A percentile compares a stretch with the other conserved stretches of the same genome.
phyloP scores from a whole-genome alignment of 92 coral and sea anemone species.

The Epizoanthus illoricatus region DNA sequence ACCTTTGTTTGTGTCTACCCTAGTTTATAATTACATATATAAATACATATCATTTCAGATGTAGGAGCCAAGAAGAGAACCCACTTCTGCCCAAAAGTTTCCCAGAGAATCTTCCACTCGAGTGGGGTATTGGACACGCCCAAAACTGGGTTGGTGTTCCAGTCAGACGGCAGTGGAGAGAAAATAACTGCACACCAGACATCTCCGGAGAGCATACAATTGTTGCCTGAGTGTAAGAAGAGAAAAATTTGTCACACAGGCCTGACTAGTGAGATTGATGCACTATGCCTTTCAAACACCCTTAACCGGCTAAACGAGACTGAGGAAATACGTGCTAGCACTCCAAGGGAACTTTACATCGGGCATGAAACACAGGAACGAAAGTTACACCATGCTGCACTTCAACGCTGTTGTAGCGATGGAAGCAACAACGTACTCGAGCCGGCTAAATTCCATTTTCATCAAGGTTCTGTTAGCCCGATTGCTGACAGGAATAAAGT shows the following conservation, averaged over 20 bases:
- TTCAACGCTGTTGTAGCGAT: neutral
- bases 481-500: neutral
- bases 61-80: slow-evolving; percentile 67
- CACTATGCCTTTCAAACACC: slow-evolving; percentile 37
- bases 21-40: no score
- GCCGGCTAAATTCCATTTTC: slow-evolving; percentile 2
- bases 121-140: slow-evolving; percentile 49
- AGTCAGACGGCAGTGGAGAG: slow-evolving; percentile 22
- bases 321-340: slow-evolving; percentile 23
- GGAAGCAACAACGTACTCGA: neutral
- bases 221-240: slow-evolving; percentile 68
- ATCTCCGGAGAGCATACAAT: slow-evolving; percentile 61
- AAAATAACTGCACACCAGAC: neutral
- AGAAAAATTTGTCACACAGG: slow-evolving; percentile 73
- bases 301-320: neutral
- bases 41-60: slow-evolving; percentile 34
- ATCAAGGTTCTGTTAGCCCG: slow-evolving; percentile 16
- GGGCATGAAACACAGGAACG: neutral
- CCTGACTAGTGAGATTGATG: slow-evolving; percentile 75
- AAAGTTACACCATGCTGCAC: neutral
- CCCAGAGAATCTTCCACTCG: slow-evolving; percentile 59
- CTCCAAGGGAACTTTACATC: slow-evolving; percentile 9
- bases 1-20: no score
- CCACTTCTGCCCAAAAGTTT: slow-evolving; percentile 61
- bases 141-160: slow-evolving; percentile 34